Base-by-base conservation (phyloP, 1,140 invertebrate species). In the Ceratosolen solmsi region DNA sequence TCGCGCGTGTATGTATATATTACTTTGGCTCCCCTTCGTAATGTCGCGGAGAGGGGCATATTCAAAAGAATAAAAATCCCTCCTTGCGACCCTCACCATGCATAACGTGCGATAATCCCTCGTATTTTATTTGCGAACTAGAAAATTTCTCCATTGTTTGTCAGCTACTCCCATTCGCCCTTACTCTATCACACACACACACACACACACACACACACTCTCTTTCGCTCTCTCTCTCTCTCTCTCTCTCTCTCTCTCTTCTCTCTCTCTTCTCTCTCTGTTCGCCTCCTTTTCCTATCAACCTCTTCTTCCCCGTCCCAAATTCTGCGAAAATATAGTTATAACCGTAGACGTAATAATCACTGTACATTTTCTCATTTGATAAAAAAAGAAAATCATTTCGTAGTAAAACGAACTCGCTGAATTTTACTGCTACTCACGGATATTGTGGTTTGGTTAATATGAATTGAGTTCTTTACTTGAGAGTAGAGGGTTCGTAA, bases 181-280 rank as follows among this genome's bases (percentile, higher is more conserved):
- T n/a, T n/a, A n/a, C n/a, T n/a, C n/a, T n/a, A n/a, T n/a, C n/a
- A n/a, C n/a, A n/a, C n/a, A n/a, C n/a, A n/a, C n/a, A n/a, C n/a
- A n/a, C n/a, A n/a, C n/a, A n/a, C n/a, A n/a, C n/a, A n/a, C n/a
- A n/a, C n/a, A n/a, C n/a, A n/a, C n/a, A n/a, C n/a, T n/a, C n/a
- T n/a, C n/a, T n/a, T n/a, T n/a, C n/a, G n/a, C n/a, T n/a, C n/a
- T n/a, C n/a, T n/a, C n/a, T n/a, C n/a, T 27, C 36, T 22, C 38
- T 49, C 71, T 73, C 41, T 56, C 17, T 56, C 54, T 56, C n/a
- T 51, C 38, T 49, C 41, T 49, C 70, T 51, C 70, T 72, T 22
- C 25, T 22, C 11, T n/a, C 9, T n/a, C 22, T 38, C 22, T n/a
- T 27, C 70, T 30, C 70, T 27, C 70, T 49, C 70, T 46, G 38